phyloP scores from a whole-genome alignment of 2,888 invertebrate genomes.

The Ctena decussata region DNA sequence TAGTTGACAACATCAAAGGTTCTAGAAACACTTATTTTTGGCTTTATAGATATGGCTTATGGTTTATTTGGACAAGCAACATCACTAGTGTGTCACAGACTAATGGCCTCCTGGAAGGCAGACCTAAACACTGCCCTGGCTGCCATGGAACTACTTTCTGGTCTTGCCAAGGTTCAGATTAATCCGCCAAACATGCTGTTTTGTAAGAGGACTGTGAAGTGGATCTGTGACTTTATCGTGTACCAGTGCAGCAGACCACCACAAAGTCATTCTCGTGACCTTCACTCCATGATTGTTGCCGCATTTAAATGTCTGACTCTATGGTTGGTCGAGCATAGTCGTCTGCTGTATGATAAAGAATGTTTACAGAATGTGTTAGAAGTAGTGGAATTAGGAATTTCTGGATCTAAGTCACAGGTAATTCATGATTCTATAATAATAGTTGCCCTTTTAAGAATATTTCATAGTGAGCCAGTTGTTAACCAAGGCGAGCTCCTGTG shows the following conservation, averaged over 20 bases:
- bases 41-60: conserved; percentile 92
- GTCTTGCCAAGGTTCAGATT: conserved; percentile 91
- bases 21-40: too few species aligned
- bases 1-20: too few species aligned
- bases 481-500: too few species aligned
- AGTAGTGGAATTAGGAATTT: conserved; percentile 98
- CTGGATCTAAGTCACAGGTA: conserved; percentile 94
- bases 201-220: conserved; percentile 91
- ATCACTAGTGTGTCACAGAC: conserved; percentile 96
- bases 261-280: conserved; percentile 95
- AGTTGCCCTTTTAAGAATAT: too few species aligned
- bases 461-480: too few species aligned
- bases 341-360: conserved; percentile 95
- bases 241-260: conserved; percentile 96
- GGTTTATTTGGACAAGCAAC: conserved; percentile 97
- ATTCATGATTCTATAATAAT: too few species aligned
- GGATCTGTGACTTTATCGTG: conserved; percentile 99
- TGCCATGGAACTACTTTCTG: conserved; percentile 96
- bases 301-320: conserved; percentile 89
- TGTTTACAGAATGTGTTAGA: conserved; percentile 97
- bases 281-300: conserved; percentile 95
- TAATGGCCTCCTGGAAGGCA: conserved; percentile 98
- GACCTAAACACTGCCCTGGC: conserved; percentile 97
- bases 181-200: conserved; percentile 82
- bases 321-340: conserved; percentile 97